These are phyloP conservation scores for Epistrophella euchroma DNA, from an alignment of 2,888 invertebrate genomes.

Conservation along the genomic window DNA sequence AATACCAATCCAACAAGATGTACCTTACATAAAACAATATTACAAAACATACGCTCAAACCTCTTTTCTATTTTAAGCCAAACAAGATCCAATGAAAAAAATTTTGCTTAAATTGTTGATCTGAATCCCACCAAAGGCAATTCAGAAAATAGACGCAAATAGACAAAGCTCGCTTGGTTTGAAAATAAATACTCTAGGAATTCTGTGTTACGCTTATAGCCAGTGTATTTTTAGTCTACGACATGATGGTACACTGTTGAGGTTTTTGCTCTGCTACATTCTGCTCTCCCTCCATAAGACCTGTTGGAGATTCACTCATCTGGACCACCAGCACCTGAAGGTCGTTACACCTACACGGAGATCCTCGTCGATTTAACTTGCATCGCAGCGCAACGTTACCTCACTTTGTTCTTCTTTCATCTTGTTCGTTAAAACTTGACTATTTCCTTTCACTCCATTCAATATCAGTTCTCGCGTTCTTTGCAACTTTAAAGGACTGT, in stretches of 20 bases:
- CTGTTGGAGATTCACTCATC: slow-evolving; percentile 30
- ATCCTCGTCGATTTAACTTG: background rate
- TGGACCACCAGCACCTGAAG: slow-evolving; percentile 36
- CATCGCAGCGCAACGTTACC: slow-evolving; percentile 21
- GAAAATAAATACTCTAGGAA: slow-evolving; percentile 18
- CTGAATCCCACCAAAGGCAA: slow-evolving; percentile 12
- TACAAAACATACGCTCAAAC: slow-evolving; percentile 21
- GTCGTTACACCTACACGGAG: slow-evolving; percentile 40
- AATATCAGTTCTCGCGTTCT: slow-evolving; percentile 16
- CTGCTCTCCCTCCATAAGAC: slow-evolving; percentile 1
- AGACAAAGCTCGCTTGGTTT: slow-evolving; percentile 3
- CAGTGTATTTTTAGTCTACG: slow-evolving; percentile 19
- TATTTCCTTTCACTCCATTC: slow-evolving; percentile 39
- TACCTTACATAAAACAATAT: slow-evolving; percentile 23
- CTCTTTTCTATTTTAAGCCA: slow-evolving; percentile 37
- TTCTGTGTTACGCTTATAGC: slow-evolving; percentile 15
- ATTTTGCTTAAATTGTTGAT: slow-evolving; percentile 15
- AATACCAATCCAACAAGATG: slow-evolving; percentile 6
- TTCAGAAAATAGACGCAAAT: slow-evolving; percentile 15
- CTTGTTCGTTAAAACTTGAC: slow-evolving; percentile 6
- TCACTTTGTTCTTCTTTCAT: slow-evolving; percentile 27
- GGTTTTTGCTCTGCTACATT: background rate
- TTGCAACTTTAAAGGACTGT: slow-evolving; percentile 33
- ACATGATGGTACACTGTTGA: slow-evolving; percentile 1
- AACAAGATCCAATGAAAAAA: slow-evolving; percentile 20